Percentiles rank a stretch among this genome's conserved stretches.
These are phyloP conservation scores for Semotilus atromaculatus DNA, from an alignment of 2,797 vertebrate genomes.

Conservation along the genomic window DNA sequence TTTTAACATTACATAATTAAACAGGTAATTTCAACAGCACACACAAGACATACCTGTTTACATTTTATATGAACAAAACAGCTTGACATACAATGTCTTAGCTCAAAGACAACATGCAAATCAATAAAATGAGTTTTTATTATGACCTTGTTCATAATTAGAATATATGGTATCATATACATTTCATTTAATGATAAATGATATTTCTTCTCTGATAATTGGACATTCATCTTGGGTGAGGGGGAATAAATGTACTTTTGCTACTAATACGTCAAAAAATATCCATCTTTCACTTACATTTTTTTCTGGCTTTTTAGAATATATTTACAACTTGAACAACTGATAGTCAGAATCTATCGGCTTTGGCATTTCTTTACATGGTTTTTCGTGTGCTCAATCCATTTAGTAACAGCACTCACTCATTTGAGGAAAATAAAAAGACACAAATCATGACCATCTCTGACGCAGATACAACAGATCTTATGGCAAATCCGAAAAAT, in stretches of 20 bases:
- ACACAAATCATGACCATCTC: not conserved
- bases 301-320: conserved; percentile 62
- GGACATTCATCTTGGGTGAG: conserved; percentile 64
- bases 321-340: conserved; percentile 73
- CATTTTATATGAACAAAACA: not conserved
- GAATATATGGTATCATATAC: conserved; percentile 70
- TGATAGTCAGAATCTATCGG: conserved; percentile 18
- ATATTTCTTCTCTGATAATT: conserved; percentile 65
- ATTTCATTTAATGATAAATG: conserved; percentile 65
- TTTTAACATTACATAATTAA: conserved; percentile 34
- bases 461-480: not conserved
- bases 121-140: conserved; percentile 70
- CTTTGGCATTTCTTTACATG: conserved; percentile 48
- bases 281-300: conserved; percentile 63
- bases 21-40: not conserved
- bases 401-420: conserved; percentile 2
- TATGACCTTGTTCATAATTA: conserved; percentile 68
- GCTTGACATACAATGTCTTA: not conserved
- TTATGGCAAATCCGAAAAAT: conserved; percentile 9
- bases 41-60: not conserved
- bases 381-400: conserved; percentile 36
- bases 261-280: conserved; percentile 73
- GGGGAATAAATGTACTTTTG: conserved; percentile 73
- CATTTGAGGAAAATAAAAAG: conserved; percentile 20
- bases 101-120: conserved; percentile 17